A percentile compares a stretch with the other conserved stretches of the same genome.
These are phyloP conservation scores for Osmoderma eremita DNA, from an alignment of 2,888 invertebrate species.

Conservation along the genomic window DNA sequence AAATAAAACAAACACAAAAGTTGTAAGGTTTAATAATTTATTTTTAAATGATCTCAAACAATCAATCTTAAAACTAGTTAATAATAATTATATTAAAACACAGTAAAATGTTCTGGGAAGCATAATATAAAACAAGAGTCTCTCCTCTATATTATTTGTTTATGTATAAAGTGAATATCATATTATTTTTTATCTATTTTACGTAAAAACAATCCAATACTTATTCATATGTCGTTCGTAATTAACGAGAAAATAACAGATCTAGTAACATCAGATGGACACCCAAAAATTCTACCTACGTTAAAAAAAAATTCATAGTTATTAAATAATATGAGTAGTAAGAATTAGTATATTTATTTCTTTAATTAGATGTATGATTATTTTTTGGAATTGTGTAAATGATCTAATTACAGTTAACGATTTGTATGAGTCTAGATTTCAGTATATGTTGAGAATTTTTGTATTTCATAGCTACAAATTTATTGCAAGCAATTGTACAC, in stretches of 20 bases:
- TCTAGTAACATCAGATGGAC: slow-evolving; percentile 32
- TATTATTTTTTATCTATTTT: slow-evolving; percentile 21
- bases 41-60: slow-evolving; percentile 47
- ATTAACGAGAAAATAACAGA: slow-evolving; percentile 34
- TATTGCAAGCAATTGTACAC: no score
- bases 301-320: slow-evolving; percentile 20
- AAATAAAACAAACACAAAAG: slow-evolving; percentile 11
- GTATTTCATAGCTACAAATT: no score
- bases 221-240: slow-evolving; percentile 19
- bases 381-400: no score
- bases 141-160: slow-evolving; percentile 16
- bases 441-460: no score
- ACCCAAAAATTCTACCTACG: slow-evolving; percentile 32
- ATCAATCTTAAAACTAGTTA: slow-evolving; percentile 49
- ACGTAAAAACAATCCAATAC: slow-evolving; percentile 40
- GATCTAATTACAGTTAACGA: no score
- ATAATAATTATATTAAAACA: slow-evolving; percentile 48
- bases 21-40: slow-evolving; percentile 45
- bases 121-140: slow-evolving; percentile 42
- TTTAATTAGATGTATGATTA: not conserved
- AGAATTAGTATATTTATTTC: slow-evolving; percentile 2
- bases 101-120: slow-evolving; percentile 40
- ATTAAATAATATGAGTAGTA: slow-evolving; percentile 17
- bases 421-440: not conserved
- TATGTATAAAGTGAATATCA: slow-evolving; percentile 10